These are phyloP conservation scores for Blennius ocellaris DNA, from an alignment of 2,113 vertebrate species.

Conservation along the genomic window DNA sequence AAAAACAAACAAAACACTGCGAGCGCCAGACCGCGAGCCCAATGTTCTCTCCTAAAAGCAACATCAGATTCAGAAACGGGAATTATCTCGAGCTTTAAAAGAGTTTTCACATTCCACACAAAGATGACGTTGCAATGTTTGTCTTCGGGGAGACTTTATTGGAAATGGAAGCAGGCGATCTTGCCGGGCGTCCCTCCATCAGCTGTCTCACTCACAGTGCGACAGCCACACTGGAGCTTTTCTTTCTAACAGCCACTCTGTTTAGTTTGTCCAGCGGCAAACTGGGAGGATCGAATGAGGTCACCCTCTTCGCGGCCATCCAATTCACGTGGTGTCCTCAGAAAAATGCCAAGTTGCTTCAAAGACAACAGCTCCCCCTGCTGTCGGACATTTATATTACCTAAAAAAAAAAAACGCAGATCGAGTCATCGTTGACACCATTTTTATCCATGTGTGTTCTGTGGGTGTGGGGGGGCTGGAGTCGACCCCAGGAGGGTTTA, in stretches of 20 bases:
- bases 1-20: neutral
- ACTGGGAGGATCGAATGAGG: constrained; percentile 64
- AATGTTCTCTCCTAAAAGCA: neutral
- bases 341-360: neutral
- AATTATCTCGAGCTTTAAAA: neutral
- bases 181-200: neutral
- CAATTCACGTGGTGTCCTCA: constrained; percentile 22
- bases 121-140: neutral
- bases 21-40: neutral
- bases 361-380: constrained; percentile 63
- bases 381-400: constrained; percentile 14
- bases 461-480: too few species aligned
- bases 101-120: neutral
- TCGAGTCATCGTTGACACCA: too few species aligned
- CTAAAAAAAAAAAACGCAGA: neutral
- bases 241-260: constrained; percentile 23
- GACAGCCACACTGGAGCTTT: constrained; percentile 21
- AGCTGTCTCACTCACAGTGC: constrained; percentile 1
- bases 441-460: too few species aligned
- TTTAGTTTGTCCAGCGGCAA: constrained; percentile 49
- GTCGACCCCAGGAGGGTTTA: too few species aligned
- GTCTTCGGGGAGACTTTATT: neutral
- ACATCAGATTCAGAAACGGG: neutral
- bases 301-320: constrained; percentile 53
- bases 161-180: too few species aligned